These are phyloP conservation scores for Papilio gigon DNA, from an alignment of 2,888 invertebrate species.

Conservation along the genomic window DNA sequence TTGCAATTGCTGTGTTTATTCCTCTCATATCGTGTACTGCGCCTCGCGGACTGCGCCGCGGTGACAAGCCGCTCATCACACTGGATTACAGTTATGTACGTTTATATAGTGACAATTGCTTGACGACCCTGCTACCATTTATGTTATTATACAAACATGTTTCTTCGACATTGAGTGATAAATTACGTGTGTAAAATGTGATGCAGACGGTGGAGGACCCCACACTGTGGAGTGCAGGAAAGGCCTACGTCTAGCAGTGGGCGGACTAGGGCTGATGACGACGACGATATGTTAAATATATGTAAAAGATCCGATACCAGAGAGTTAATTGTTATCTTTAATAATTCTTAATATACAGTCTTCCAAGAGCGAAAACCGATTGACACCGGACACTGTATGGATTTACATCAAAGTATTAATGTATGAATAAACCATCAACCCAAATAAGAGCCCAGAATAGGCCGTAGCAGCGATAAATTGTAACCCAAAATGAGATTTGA, in stretches of 20 bases:
- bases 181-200: too few species aligned
- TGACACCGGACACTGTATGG: too few species aligned
- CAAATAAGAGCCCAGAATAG: constrained; percentile 31
- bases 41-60: constrained; percentile 7
- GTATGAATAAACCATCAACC: constrained; percentile 13
- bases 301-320: too few species aligned
- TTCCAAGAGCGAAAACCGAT: too few species aligned
- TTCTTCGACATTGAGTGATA: too few species aligned
- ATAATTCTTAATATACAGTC: too few species aligned
- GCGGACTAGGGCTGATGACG: too few species aligned
- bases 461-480: constrained; percentile 42
- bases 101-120: background rate
- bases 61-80: background rate
- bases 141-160: background rate
- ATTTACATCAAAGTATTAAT: background rate
- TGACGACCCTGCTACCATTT: background rate
- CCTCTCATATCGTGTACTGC: background rate
- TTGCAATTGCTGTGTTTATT: constrained; percentile 49
- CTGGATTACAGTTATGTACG: background rate
- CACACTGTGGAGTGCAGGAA: too few species aligned
- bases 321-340: too few species aligned
- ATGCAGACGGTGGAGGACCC: too few species aligned
- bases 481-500: constrained; percentile 40
- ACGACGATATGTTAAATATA: too few species aligned
- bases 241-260: too few species aligned